Percentiles rank a stretch among this genome's conserved stretches.
phyloP scores from a whole-genome alignment of 1,140 invertebrate genomes.

The Danaus plexippus region DNA sequence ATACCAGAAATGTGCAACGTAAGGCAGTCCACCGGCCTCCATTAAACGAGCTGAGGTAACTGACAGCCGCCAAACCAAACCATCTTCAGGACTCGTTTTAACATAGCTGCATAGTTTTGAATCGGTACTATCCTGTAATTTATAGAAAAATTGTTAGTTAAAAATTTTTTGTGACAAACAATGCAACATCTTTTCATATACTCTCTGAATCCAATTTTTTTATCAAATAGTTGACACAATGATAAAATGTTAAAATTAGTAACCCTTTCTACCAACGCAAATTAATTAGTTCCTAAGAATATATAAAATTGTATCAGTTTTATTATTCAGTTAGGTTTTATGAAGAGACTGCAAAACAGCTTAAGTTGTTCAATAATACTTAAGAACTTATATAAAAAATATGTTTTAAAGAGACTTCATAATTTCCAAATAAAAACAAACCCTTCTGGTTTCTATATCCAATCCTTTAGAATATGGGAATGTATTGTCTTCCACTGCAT shows the following conservation, averaged over 20 bases:
- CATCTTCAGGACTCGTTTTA: conserved; percentile 85
- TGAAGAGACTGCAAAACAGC: too few species aligned
- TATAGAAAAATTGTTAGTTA: neutral
- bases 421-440: conserved; percentile 20
- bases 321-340: too few species aligned
- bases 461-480: conserved; percentile 48
- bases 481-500: conserved; percentile 79
- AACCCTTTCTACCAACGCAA: too few species aligned
- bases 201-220: neutral
- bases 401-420: neutral
- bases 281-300: too few species aligned
- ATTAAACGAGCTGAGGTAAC: conserved; percentile 84
- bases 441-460: conserved; percentile 57
- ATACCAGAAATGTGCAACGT: conserved; percentile 92
- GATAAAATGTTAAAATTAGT: neutral
- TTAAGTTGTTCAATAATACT: too few species aligned
- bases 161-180: too few species aligned
- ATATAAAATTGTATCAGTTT: too few species aligned
- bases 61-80: conserved; percentile 88
- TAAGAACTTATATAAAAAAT: too few species aligned
- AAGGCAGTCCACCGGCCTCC: conserved; percentile 82
- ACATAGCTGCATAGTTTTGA: conserved; percentile 66
- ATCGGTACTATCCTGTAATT: conserved; percentile 43
- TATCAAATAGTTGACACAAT: neutral
- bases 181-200: too few species aligned